These are phyloP conservation scores for Bucco capensis DNA, from an alignment of 2,113 vertebrate genomes.

Conservation along the genomic window DNA sequence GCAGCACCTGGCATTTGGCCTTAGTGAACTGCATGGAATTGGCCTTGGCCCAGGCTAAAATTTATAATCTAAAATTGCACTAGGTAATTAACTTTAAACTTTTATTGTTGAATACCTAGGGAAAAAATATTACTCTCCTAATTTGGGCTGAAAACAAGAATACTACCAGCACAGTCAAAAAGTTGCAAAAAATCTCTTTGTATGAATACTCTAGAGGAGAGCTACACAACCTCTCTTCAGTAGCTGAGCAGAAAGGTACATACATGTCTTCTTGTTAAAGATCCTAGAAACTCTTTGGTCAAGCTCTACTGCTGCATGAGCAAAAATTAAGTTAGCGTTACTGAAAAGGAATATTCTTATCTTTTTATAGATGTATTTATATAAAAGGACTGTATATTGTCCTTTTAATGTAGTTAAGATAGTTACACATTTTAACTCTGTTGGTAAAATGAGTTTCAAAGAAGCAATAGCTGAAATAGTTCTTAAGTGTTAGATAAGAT, in stretches of 20 bases:
- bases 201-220: not conserved
- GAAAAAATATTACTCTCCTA: not conserved
- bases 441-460: not conserved
- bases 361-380: too few species aligned
- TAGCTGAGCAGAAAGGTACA: not conserved
- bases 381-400: too few species aligned
- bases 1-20: too few species aligned
- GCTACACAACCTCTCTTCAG: not conserved
- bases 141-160: not conserved
- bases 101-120: not conserved
- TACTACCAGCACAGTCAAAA: not conserved
- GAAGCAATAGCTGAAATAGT: not conserved
- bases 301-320: not conserved
- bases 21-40: too few species aligned
- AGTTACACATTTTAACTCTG: not conserved
- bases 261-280: not conserved
- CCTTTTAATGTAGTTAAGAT: not conserved
- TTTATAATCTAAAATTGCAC: not conserved
- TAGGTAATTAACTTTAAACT: not conserved
- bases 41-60: too few species aligned
- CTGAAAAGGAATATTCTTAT: not conserved
- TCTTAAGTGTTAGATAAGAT: not conserved
- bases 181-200: not conserved
- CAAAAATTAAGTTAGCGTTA: not conserved
- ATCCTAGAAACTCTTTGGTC: not conserved